Conservation (phyloP, 2,113 vertebrate species). For the Mormoops blainvillei region DNA sequence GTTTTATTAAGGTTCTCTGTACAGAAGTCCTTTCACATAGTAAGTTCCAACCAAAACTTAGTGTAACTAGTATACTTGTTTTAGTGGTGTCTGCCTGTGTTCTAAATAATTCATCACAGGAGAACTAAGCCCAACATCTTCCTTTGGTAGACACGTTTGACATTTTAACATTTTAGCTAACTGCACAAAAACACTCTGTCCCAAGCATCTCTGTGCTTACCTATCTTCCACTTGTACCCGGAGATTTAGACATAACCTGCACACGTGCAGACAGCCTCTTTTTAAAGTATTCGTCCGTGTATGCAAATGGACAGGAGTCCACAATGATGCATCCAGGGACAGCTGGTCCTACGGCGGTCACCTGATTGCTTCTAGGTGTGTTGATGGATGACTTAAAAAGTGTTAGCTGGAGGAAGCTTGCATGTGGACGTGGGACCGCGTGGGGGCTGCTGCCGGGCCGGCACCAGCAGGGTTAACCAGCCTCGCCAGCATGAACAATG, state of each 20-base stretch:
- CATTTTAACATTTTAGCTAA: background rate
- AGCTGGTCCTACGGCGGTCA: background rate
- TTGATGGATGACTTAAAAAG: background rate
- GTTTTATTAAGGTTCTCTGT: background rate
- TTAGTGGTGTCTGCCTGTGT: background rate
- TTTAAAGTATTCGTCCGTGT: background rate
- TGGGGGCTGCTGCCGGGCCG: background rate
- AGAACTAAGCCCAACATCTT: background rate
- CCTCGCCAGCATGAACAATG: slow-evolving; percentile 83
- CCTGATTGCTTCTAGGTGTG: background rate
- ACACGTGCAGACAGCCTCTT: background rate
- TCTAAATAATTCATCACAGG: background rate
- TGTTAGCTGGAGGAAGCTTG: background rate
- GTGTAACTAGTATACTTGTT: fast-evolving
- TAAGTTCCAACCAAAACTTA: background rate
- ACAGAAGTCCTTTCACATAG: background rate
- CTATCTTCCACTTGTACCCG: background rate
- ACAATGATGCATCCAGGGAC: background rate
- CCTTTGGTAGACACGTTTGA: background rate
- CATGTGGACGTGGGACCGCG: fast-evolving
- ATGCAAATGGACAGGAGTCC: background rate
- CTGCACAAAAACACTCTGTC: background rate
- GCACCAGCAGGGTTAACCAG: slow-evolving; percentile 81
- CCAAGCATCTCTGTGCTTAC: background rate
- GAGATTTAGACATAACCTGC: background rate